A percentile compares a stretch with the other conserved stretches of the same genome.
Conservation (phyloP, 2,113 vertebrate species). For the Phyllostomus hastatus region DNA sequence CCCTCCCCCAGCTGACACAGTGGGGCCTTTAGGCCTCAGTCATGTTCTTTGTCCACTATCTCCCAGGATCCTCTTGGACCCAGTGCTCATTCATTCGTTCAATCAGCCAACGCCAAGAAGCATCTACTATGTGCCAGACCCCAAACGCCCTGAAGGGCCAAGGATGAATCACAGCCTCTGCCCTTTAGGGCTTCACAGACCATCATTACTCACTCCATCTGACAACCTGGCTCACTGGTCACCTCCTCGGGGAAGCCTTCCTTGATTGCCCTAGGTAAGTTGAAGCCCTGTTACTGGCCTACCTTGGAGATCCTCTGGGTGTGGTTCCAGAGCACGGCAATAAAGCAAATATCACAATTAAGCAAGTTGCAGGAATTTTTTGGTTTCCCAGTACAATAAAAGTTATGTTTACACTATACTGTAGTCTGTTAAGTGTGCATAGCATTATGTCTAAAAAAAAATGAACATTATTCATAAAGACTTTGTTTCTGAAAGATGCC, state of each 20-base stretch:
- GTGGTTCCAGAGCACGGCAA: background rate
- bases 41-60: background rate
- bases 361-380: background rate
- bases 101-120: background rate
- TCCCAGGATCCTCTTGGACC: background rate
- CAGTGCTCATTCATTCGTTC: background rate
- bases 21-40: background rate
- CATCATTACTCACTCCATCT: background rate
- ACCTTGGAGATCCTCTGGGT: background rate
- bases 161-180: background rate
- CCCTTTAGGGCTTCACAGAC: background rate
- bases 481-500: background rate
- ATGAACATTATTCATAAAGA: background rate
- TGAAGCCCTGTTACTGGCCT: background rate
- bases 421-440: background rate
- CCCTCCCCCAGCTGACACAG: background rate
- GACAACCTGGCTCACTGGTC: background rate
- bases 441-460: background rate
- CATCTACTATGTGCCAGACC: background rate
- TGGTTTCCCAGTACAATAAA: background rate
- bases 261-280: background rate
- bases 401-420: background rate
- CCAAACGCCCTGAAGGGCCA: background rate
- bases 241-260: conserved; percentile 15
- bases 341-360: background rate